phyloP scores from a whole-genome alignment of 2,888 invertebrate genomes.

The Mimas tiliae region DNA sequence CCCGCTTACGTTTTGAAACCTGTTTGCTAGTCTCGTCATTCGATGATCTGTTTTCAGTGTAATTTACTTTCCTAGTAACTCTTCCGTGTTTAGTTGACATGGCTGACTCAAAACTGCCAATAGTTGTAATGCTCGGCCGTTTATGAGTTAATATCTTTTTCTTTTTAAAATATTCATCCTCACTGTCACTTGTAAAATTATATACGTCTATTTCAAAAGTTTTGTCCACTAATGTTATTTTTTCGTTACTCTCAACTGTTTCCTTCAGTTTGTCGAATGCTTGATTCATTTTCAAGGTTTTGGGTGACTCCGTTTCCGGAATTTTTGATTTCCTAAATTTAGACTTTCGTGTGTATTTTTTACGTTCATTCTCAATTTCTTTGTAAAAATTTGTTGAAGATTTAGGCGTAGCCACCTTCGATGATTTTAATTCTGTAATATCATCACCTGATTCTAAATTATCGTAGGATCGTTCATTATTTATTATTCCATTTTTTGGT shows the following conservation, averaged over 20 bases:
- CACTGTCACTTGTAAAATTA: slow-evolving; percentile 71
- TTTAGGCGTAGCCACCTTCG: slow-evolving; percentile 43
- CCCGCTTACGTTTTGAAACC: slow-evolving; percentile 37
- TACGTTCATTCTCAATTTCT: slow-evolving; percentile 63
- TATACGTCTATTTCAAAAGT: slow-evolving; percentile 51
- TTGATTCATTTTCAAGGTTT: slow-evolving; percentile 55
- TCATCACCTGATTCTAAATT: slow-evolving; percentile 35
- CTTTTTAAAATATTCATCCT: slow-evolving; percentile 63
- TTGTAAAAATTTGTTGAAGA: slow-evolving; percentile 59
- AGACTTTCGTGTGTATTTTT: slow-evolving; percentile 42
- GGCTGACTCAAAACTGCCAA: slow-evolving; percentile 45
- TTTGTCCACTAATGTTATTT: slow-evolving; percentile 50
- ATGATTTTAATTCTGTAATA: slow-evolving; percentile 41
- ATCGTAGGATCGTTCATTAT: slow-evolving; percentile 33
- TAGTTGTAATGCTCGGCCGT: slow-evolving; percentile 45
- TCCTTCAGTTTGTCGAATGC: slow-evolving; percentile 64
- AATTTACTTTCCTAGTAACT: slow-evolving; percentile 39
- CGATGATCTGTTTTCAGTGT: slow-evolving; percentile 44
- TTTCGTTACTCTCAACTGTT: slow-evolving; percentile 50
- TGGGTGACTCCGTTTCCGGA: slow-evolving; percentile 50
- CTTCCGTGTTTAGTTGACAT: slow-evolving; percentile 39
- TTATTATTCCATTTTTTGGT: slow-evolving; percentile 56
- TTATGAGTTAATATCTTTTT: slow-evolving; percentile 50
- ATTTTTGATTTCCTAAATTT: slow-evolving; percentile 27
- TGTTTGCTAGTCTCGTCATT: slow-evolving; percentile 38